A percentile compares a stretch with the other conserved stretches of the same genome.
phyloP scores from a whole-genome alignment of 2,113 vertebrate genomes.

The Perognathus longimembris region DNA sequence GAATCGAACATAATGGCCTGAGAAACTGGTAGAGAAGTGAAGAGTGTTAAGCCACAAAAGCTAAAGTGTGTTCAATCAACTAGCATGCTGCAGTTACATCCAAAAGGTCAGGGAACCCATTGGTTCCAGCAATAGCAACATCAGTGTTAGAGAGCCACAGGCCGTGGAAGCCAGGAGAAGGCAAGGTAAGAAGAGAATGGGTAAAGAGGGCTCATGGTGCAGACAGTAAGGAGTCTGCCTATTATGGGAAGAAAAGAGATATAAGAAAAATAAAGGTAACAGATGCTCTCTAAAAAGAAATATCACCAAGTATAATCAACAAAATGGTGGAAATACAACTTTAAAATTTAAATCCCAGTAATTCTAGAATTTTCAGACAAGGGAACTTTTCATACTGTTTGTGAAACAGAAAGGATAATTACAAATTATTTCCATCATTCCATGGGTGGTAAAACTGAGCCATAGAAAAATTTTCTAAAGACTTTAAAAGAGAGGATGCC shows the following conservation, averaged over 20 bases:
- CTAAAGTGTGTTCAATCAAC: not conserved
- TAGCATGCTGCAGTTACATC: not conserved
- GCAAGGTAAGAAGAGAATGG: not conserved
- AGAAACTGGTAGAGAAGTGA: not conserved
- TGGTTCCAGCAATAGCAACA: not conserved
- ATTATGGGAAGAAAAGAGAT: too few relatives aligned
- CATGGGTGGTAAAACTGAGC: slow-evolving; percentile 10
- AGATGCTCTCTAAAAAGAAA: slow-evolving; percentile 19
- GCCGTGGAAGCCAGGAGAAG: not conserved
- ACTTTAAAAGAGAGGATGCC: slow-evolving; percentile 12
- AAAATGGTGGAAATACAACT: slow-evolving; percentile 27
- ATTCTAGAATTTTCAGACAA: not conserved
- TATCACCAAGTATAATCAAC: not conserved
- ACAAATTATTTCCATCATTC: slow-evolving; percentile 38
- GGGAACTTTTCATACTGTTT: slow-evolving; percentile 1
- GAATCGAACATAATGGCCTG: not conserved
- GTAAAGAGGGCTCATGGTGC: not conserved
- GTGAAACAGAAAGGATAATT: slow-evolving; percentile 1
- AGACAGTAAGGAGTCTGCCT: not conserved
- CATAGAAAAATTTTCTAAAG: slow-evolving; percentile 23
- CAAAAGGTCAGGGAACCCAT: not conserved
- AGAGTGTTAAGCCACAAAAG: fast-evolving
- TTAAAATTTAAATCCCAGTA: slow-evolving; percentile 5
- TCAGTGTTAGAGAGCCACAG: not conserved
- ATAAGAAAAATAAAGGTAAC: not conserved